phyloP scores from a whole-genome alignment of 2,888 invertebrate species.

The Loripinus fragilis region DNA sequence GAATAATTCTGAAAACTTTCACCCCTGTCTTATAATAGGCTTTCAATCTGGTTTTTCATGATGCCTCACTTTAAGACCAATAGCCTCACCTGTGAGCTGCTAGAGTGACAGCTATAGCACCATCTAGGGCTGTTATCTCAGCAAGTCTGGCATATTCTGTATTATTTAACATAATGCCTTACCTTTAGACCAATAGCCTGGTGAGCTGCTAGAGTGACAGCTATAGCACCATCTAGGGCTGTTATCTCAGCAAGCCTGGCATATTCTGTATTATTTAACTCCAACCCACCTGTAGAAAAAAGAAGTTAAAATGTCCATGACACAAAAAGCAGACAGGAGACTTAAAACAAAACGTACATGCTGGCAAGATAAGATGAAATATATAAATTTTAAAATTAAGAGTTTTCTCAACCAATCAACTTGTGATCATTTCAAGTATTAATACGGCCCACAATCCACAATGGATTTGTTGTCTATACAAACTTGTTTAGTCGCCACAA shows the following conservation, averaged over 20 bases:
- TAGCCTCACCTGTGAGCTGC: slow-evolving; percentile 84
- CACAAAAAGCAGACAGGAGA: no score
- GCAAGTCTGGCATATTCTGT: slow-evolving; percentile 90
- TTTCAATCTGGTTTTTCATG: no score
- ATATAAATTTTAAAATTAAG: no score
- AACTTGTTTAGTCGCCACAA: no score
- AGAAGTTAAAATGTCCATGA: no score
- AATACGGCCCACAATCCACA: no score
- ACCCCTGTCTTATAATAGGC: neutral
- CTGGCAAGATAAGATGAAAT: no score
- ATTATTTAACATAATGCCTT: slow-evolving; percentile 87
- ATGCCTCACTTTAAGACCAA: slow-evolving; percentile 83
- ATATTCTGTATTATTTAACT: slow-evolving; percentile 89
- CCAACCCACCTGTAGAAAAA: slow-evolving; percentile 86
- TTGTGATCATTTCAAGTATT: no score
- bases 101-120: slow-evolving; percentile 84
- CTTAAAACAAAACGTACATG: no score
- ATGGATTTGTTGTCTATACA: no score
- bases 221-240: slow-evolving; percentile 84
- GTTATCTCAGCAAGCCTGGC: slow-evolving; percentile 89
- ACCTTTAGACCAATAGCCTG: slow-evolving; percentile 85
- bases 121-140: slow-evolving; percentile 86
- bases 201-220: slow-evolving; percentile 84
- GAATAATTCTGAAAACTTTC: no score
- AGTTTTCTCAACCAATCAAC: no score